Conservation (phyloP, 2,888 invertebrate genomes). For the Aspidiotus destructor region DNA sequence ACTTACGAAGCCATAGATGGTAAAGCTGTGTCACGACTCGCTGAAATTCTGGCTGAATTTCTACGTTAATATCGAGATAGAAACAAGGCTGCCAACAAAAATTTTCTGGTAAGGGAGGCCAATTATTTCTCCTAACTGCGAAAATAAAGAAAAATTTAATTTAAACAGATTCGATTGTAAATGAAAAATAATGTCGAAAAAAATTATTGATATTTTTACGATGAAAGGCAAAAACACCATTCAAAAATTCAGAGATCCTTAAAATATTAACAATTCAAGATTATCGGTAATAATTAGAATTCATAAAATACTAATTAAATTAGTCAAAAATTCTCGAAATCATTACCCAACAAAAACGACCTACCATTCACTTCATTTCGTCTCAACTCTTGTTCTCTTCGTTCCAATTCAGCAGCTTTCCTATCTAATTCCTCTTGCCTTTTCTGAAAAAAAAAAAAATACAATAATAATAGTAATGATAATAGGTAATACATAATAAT, state of each 20-base stretch:
- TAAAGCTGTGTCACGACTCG: conserved; percentile 88
- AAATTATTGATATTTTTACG: conserved; percentile 12
- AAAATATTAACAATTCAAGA: too few species aligned
- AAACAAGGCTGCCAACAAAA: conserved; percentile 96
- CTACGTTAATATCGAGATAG: conserved; percentile 98
- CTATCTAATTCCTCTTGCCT: conserved; percentile 83
- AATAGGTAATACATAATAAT: neutral
- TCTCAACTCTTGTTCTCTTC: conserved; percentile 76
- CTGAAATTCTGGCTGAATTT: conserved; percentile 96
- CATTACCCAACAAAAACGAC: conserved; percentile 19
- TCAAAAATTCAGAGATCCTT: too few species aligned
- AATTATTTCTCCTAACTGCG: conserved; percentile 78
- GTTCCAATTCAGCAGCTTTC: conserved; percentile 78
- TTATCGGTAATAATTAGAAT: too few species aligned
- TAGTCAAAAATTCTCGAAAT: neutral
- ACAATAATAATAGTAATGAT: conserved; percentile 30
- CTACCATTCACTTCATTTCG: conserved; percentile 47
- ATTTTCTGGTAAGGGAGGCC: conserved; percentile 92
- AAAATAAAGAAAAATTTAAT: too few species aligned
- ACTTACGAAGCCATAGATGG: conserved; percentile 95
- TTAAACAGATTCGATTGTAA: too few species aligned
- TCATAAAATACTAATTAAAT: conserved; percentile 5
- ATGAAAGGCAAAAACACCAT: conserved; percentile 2
- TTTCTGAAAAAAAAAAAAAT: conserved; percentile 57
- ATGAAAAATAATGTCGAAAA: neutral